Conservation (phyloP, 2,113 vertebrate genomes). For the Otus sunia region DNA sequence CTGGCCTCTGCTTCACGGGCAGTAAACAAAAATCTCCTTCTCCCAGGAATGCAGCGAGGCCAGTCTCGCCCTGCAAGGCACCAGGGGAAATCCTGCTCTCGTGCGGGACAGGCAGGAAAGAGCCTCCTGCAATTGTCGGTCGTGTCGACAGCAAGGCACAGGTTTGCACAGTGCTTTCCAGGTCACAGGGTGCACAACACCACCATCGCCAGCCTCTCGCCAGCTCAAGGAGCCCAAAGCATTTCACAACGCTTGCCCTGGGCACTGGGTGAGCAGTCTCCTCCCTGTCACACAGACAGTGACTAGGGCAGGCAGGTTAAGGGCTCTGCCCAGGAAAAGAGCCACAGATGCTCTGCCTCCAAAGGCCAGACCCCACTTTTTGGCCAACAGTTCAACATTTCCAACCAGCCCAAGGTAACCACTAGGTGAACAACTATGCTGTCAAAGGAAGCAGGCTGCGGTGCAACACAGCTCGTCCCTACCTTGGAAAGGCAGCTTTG, state of each 20-base stretch:
- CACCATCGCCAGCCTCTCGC: background rate
- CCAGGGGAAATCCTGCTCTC: background rate
- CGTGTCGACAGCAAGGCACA: fast-evolving
- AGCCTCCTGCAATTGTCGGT: background rate
- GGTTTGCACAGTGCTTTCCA: background rate
- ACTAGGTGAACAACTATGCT: background rate
- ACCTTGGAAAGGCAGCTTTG: fast-evolving
- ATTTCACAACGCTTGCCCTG: background rate
- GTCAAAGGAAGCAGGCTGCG: background rate
- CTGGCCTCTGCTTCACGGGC: background rate
- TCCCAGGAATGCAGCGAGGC: slow-evolving; percentile 23
- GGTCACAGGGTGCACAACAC: background rate
- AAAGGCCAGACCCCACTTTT: background rate
- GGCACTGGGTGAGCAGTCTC: background rate
- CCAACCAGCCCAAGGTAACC: background rate
- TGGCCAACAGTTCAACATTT: background rate
- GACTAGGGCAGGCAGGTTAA: background rate
- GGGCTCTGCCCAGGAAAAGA: background rate
- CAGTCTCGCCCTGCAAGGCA: background rate
- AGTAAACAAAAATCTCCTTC: background rate
- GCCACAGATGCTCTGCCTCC: background rate
- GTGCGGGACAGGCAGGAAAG: background rate
- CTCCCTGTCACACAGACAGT: background rate
- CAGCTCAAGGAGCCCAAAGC: background rate
- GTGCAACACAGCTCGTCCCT: fast-evolving